These are phyloP conservation scores for Tretioscincus oriximinensis DNA, from an alignment of 2,113 vertebrate species.

Conservation along the genomic window DNA sequence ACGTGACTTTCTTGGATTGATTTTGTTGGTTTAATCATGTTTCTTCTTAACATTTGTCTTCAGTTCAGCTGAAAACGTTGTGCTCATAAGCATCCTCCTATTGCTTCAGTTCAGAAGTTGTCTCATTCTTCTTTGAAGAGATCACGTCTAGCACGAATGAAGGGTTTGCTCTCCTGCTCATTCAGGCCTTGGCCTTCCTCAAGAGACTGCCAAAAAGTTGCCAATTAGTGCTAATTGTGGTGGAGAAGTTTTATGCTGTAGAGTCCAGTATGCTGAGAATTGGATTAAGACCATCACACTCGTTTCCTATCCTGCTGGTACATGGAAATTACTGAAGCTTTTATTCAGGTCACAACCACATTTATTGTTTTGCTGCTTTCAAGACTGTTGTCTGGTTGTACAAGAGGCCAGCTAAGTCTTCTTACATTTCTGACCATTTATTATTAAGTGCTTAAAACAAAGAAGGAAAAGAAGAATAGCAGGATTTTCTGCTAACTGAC, in stretches of 20 bases:
- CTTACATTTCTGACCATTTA: conserved; percentile 13
- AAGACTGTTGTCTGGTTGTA: conserved; percentile 34
- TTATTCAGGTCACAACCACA: conserved; percentile 64
- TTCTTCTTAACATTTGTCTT: neutral
- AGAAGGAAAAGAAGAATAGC: neutral
- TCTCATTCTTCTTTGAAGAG: conserved; percentile 33
- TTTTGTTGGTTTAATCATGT: neutral
- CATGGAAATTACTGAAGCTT: conserved; percentile 33
- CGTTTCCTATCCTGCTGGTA: conserved; percentile 59
- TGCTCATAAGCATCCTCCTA: neutral
- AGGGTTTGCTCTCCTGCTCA: conserved; percentile 49
- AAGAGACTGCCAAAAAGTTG: conserved; percentile 67
- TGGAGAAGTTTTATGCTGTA: conserved; percentile 57
- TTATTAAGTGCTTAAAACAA: conserved; percentile 23
- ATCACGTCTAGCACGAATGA: conserved; percentile 34
- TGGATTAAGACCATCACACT: conserved; percentile 63
- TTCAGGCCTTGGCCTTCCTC: conserved; percentile 53
- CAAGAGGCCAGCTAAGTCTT: neutral
- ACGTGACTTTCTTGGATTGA: neutral
- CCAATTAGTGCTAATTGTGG: conserved; percentile 70
- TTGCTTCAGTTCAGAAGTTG: neutral
- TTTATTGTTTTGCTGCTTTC: conserved; percentile 40
- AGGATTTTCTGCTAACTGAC: conserved; percentile 29
- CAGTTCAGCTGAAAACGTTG: conserved; percentile 5
- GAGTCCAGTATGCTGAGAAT: conserved; percentile 54